Percentiles rank a stretch among this genome's conserved stretches.
These are phyloP conservation scores for Lathronympha strigana DNA, from an alignment of 2,888 invertebrate genomes.

Conservation along the genomic window DNA sequence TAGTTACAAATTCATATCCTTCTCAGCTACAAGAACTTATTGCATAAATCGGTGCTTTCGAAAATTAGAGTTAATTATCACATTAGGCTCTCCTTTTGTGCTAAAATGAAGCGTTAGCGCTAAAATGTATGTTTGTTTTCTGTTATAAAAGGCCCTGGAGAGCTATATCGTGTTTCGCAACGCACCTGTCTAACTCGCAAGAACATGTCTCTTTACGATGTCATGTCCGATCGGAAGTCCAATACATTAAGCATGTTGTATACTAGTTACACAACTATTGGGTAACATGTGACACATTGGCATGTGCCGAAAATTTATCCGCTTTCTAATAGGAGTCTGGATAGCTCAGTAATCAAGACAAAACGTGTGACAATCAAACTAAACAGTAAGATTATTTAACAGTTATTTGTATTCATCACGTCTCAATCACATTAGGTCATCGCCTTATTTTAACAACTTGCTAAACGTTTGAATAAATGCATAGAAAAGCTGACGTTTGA, in stretches of 20 bases:
- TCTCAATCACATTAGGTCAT: slow-evolving; percentile 30
- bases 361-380: slow-evolving; percentile 43
- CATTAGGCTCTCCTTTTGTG: not conserved
- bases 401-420: slow-evolving; percentile 19
- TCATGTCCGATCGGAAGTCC: slow-evolving; percentile 78
- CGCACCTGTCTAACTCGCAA: slow-evolving; percentile 30
- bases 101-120: not conserved
- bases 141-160: not conserved
- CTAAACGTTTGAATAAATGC: slow-evolving; percentile 36
- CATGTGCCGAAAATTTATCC: slow-evolving; percentile 65
- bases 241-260: slow-evolving; percentile 70
- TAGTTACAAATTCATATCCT: slow-evolving; percentile 23
- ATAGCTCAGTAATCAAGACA: slow-evolving; percentile 48
- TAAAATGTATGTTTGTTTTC: slow-evolving; percentile 14
- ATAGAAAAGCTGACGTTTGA: slow-evolving; percentile 34
- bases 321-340: slow-evolving; percentile 68
- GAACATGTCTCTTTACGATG: slow-evolving; percentile 55
- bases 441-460: slow-evolving; percentile 25
- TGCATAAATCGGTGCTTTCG: slow-evolving; percentile 32
- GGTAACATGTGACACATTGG: slow-evolving; percentile 68
- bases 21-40: not conserved
- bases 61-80: slow-evolving; percentile 39
- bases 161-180: slow-evolving; percentile 30
- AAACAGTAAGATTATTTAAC: slow-evolving; percentile 25
- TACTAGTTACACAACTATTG: slow-evolving; percentile 71